Evolutionary conservation across 2,888 invertebrate species (phyloP), one percentile per base, ranked within the genome.

Genomic region (Sacculina carcini): DNA sequence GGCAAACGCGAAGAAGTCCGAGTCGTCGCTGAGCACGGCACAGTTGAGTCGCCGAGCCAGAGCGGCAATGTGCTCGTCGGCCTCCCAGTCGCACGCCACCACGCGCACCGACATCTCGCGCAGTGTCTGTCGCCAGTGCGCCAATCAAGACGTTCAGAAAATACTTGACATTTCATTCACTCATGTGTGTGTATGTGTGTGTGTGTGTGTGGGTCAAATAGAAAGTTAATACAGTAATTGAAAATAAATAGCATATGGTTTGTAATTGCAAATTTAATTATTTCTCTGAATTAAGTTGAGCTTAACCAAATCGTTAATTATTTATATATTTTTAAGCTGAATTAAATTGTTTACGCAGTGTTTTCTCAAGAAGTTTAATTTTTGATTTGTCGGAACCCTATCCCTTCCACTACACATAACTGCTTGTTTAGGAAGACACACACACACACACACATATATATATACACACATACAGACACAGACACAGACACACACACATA

Each of bases 1-100:
- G 66, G 83, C 79, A 65, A 79, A 85, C 56, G 94, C 78, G 61
- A 78, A 89, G 66, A 89, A 94, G 67, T 94, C 94, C 0, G 90
- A 90, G 66, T 94, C 94, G 58, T 79, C 82, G 61, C 87, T 89
- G 4, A 94, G 64, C 2, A 94, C 78, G 0, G 90, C 89, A 59
- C 86, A 89, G 36, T 77, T 69, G 2, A 86, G 67, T 52, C 74
- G 70, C 56, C 77, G 74, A 0, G 87, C 83, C 58, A 90, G 65
- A 0, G 78, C 76, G 0, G 87, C 89, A 51, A 89, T 76, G 61
- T 85, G 80, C 58, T 78, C 76, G 63, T 94, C 94, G 2, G 89
- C 89, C 66, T 94, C 92, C 64, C 79, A 85, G 58, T 79, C 74
- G 61, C 84, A 80, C 50, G 81, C 73, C 44, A 77, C 76, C 55